Percentiles rank a stretch among this genome's conserved stretches.
Conservation (phyloP, 1,140 invertebrate genomes). For the Cheumatopsyche charites region DNA sequence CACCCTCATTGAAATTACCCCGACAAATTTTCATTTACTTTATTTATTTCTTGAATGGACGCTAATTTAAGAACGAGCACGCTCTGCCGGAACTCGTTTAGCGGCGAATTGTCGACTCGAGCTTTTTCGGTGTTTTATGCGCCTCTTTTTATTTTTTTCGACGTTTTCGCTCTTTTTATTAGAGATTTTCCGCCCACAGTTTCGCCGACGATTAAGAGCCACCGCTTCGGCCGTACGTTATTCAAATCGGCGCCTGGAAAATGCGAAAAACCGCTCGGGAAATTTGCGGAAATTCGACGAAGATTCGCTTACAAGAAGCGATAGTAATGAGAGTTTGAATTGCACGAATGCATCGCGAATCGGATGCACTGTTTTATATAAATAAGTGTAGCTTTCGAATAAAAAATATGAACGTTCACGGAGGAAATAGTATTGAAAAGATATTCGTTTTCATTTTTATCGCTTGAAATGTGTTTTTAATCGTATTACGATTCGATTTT, state of each 20-base stretch:
- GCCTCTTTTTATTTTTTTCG: background rate
- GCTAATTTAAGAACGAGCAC: conserved; percentile 1
- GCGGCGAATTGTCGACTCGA: conserved; percentile 5
- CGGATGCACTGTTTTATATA: background rate
- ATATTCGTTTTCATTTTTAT: too few relatives aligned
- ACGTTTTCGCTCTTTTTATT: too few relatives aligned
- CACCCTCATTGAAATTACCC: too few relatives aligned
- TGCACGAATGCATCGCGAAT: background rate
- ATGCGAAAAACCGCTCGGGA: background rate
- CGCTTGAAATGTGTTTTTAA: too few relatives aligned
- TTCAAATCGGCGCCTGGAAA: background rate
- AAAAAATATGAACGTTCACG: too few relatives aligned
- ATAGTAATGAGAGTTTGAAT: background rate
- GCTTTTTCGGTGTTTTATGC: too few relatives aligned
- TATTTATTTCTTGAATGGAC: too few relatives aligned
- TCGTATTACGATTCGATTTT: too few relatives aligned
- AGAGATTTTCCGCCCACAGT: too few relatives aligned
- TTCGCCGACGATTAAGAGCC: background rate
- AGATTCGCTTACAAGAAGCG: background rate
- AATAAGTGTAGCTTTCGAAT: too few relatives aligned
- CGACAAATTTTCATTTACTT: too few relatives aligned
- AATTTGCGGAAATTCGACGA: background rate
- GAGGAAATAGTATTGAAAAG: too few relatives aligned
- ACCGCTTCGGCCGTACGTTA: background rate
- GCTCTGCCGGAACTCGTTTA: conserved; percentile 10